Percentiles rank a stretch among this genome's conserved stretches.
phyloP scores from a whole-genome alignment of 2,888 invertebrate genomes.

The Chloromyia formosa region DNA sequence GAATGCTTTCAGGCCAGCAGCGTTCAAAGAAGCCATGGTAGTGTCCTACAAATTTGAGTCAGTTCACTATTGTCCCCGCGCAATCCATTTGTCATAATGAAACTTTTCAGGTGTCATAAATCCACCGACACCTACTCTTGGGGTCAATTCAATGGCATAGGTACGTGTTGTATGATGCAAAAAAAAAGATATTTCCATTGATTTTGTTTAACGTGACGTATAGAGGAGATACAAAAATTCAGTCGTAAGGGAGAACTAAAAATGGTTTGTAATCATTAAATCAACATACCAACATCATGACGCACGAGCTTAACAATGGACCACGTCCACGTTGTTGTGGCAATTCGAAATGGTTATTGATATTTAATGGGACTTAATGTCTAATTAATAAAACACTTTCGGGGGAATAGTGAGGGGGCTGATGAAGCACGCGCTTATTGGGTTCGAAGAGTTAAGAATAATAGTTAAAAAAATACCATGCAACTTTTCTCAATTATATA shows the following conservation, averaged over 20 bases:
- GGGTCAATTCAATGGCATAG: not conserved
- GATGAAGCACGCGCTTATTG: too few relatives aligned
- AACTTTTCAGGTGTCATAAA: slow-evolving; percentile 34
- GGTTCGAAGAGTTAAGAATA: too few relatives aligned
- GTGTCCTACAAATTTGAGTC: not conserved
- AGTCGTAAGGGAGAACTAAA: too few relatives aligned
- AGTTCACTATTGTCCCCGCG: slow-evolving; percentile 15
- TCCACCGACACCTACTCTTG: slow-evolving; percentile 27
- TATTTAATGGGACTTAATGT: not conserved
- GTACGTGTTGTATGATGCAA: not conserved
- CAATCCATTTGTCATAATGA: slow-evolving; percentile 37
- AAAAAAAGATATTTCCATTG: slow-evolving; percentile 9
- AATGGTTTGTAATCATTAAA: too few relatives aligned
- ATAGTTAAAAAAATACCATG: too few relatives aligned
- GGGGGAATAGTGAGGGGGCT: too few relatives aligned
- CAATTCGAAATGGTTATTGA: not conserved
- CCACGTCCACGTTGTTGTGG: not conserved
- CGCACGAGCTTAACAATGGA: slow-evolving; percentile 3
- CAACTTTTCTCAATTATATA: too few relatives aligned
- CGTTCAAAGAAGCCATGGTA: not conserved
- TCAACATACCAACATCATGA: slow-evolving; percentile 10
- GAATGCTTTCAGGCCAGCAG: not conserved
- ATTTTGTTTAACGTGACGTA: slow-evolving; percentile 6
- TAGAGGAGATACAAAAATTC: slow-evolving; percentile 14
- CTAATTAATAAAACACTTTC: too few relatives aligned